A percentile compares a stretch with the other conserved stretches of the same genome.
Conservation (phyloP, 2,797 vertebrate genomes). For the Bovichtus variegatus region DNA sequence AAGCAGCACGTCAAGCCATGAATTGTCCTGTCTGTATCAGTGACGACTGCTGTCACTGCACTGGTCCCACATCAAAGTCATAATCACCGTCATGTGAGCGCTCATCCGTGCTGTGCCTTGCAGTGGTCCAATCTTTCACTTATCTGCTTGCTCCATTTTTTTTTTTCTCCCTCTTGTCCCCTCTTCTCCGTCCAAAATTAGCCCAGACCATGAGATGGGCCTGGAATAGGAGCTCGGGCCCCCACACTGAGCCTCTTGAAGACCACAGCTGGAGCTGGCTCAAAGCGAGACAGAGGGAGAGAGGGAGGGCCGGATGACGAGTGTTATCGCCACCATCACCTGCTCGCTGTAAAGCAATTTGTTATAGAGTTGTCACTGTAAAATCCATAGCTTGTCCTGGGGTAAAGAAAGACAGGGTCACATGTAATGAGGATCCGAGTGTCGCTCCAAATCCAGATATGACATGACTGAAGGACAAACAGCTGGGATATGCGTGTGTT, state of each 20-base stretch:
- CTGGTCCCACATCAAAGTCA: not conserved
- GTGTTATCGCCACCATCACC: conserved; percentile 72
- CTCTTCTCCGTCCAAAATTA: conserved; percentile 70
- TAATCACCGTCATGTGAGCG: not conserved
- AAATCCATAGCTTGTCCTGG: conserved; percentile 75
- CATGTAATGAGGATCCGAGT: conserved; percentile 71
- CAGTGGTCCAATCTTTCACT: not conserved
- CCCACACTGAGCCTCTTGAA: conserved; percentile 58
- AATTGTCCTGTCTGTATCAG: not conserved
- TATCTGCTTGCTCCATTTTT: conserved; percentile 15
- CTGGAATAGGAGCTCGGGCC: conserved; percentile 66
- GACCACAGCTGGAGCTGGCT: conserved; percentile 79
- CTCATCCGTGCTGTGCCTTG: conserved; percentile 7
- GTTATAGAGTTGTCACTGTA: conserved; percentile 82
- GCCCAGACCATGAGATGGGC: conserved; percentile 64
- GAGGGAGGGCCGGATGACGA: conserved; percentile 53
- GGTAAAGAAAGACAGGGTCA: conserved; percentile 80
- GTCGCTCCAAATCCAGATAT: conserved; percentile 63
- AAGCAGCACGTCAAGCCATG: not conserved
- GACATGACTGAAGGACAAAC: conserved; percentile 73
- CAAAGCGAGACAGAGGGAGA: conserved; percentile 46
- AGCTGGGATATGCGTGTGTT: conserved; percentile 43
- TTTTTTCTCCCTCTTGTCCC: conserved; percentile 26
- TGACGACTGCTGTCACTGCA: not conserved
- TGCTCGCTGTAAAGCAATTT: conserved; percentile 81